Conservation (phyloP, 1,140 invertebrate species). For the Diabrotica undecimpunctata region DNA sequence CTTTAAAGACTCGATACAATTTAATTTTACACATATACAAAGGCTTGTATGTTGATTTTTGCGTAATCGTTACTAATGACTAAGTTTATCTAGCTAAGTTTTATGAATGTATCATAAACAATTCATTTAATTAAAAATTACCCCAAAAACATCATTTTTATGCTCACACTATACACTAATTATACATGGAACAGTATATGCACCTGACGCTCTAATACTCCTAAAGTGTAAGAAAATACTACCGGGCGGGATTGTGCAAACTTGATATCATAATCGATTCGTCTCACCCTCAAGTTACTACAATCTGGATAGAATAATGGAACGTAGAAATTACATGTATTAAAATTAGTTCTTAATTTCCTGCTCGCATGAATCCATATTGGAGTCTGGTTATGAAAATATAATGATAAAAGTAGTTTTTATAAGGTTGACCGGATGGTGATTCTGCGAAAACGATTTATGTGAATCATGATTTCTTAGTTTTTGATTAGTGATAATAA, state of each 20-base stretch:
- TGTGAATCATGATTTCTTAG: slow-evolving; percentile 8
- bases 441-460: slow-evolving; percentile 3
- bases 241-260: not conserved
- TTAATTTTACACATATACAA: too few species aligned
- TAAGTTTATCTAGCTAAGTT: too few species aligned
- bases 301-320: not conserved
- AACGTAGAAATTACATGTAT: not conserved
- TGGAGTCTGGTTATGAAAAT: slow-evolving; percentile 14
- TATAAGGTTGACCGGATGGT: slow-evolving; percentile 5
- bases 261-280: not conserved
- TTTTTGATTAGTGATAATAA: slow-evolving; percentile 14
- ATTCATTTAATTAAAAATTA: too few species aligned
- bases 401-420: not conserved
- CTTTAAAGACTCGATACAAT: too few species aligned
- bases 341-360: slow-evolving; percentile 5
- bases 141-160: too few species aligned
- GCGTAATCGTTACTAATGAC: too few species aligned
- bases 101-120: too few species aligned
- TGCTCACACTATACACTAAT: too few species aligned
- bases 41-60: too few species aligned
- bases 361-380: not conserved
- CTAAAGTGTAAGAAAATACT: too few species aligned
- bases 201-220: not conserved
- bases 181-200: not conserved
- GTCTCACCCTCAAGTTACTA: not conserved